These are phyloP conservation scores for Sarcophaga variegata DNA, from an alignment of 2,888 invertebrate genomes.

Conservation along the genomic window DNA sequence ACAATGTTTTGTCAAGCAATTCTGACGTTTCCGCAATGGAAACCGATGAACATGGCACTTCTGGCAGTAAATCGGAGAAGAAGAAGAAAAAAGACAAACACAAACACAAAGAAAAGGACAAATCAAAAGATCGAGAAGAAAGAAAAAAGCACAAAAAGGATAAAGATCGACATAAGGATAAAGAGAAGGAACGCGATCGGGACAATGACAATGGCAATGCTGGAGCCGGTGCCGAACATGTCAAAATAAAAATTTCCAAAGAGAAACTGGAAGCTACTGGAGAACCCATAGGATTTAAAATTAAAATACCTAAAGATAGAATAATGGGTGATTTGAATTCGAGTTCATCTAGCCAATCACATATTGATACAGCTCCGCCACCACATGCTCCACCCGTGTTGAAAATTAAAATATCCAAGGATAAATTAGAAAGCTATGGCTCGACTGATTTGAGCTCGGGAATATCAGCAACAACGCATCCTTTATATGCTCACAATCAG, in stretches of 20 bases:
- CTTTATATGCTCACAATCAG: conserved; percentile 44
- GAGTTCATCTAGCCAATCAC: conserved; percentile 65
- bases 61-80: conserved; percentile 77
- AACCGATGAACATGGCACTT: conserved; percentile 47
- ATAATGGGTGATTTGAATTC: conserved; percentile 83
- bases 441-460: conserved; percentile 48
- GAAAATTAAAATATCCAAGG: conserved; percentile 92
- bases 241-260: conserved; percentile 85
- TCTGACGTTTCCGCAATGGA: conserved; percentile 60
- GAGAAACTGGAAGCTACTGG: conserved; percentile 82
- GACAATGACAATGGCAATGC: conserved; percentile 67
- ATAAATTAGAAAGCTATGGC: conserved; percentile 84
- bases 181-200: conserved; percentile 78
- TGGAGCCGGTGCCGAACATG: conserved; percentile 71
- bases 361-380: conserved; percentile 20
- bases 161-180: conserved; percentile 83
- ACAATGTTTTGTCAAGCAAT: conserved; percentile 52
- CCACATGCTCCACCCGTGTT: conserved; percentile 82
- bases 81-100: conserved; percentile 91
- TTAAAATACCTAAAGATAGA: conserved; percentile 91
- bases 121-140: conserved; percentile 85
- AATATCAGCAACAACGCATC: conserved; percentile 33
- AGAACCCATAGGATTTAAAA: conserved; percentile 85
- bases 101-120: conserved; percentile 90
- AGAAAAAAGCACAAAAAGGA: conserved; percentile 89